Base-by-base conservation (phyloP, 2,888 invertebrate species). In the Drosophila mayaguana region DNA sequence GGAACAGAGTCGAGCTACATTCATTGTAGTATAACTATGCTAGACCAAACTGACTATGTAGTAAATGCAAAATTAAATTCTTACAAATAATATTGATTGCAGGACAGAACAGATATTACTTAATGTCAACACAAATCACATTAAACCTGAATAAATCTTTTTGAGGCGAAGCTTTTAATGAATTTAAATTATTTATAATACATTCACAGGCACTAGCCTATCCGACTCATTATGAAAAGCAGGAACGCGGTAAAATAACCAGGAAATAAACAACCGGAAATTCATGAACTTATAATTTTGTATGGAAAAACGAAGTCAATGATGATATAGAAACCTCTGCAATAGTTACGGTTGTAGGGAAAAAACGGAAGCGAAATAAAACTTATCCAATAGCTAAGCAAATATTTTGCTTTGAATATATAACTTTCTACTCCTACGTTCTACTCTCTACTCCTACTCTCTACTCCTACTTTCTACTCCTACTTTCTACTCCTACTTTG, bases 321-420 rank as follows among this genome's bases (percentile, higher is more conserved):
- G 32, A 5, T 28, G 28, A 28, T 28, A 28, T 28, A 8, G 28
- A 11, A 11, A 32, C 2, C 32, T 32, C 32, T 11, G 11, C 32
- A 9, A 9, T 9, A 32, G 28, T 32, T 32, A 0, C 1, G 9
- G 32, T 32, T 32, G 0, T 32, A 9, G 2, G 6, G 32, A 9
- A 32, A 32, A 9, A 32, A 32, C 1, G 6, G 9, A 1, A 32
- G 32, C 9, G 32, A 32, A 25, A 25, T 3, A 4, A 14, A 50
- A 7, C 28, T 2, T n/a, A 2, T 12, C 18, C 28, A 28, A 48
- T 48, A 32, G 48, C 7, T 0, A 48, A 48, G 34, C 20, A 34
- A 34, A 50, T 34, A 50, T 50, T 32, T 32, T 32, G 18, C 50
- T 14, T 50, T 32, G 12, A 32, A n/a, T 48, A n/a, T 6, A 50